phyloP scores from a whole-genome alignment of 2,888 invertebrate genomes.

The Acronicta aceris region DNA sequence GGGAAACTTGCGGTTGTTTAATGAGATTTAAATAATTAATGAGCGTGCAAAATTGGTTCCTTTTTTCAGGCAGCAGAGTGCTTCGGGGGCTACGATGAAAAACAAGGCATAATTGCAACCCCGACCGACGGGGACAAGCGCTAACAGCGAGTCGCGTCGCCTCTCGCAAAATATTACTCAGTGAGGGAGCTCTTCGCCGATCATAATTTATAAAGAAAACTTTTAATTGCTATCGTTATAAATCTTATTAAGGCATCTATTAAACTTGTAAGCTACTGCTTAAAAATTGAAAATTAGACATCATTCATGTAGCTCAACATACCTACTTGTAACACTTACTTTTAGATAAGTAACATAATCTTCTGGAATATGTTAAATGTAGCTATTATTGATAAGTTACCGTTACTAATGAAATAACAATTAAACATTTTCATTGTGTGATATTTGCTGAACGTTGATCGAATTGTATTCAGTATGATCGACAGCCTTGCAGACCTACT shows the following conservation, averaged over 20 bases:
- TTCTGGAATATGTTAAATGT: not conserved
- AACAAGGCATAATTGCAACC: constrained; percentile 84
- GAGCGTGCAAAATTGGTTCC: constrained; percentile 88
- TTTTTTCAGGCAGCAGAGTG: constrained; percentile 80
- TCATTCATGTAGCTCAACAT: constrained; percentile 1
- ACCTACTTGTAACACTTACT: not conserved
- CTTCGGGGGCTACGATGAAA: constrained; percentile 80
- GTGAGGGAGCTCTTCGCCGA: constrained; percentile 63
- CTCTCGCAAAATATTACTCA: constrained; percentile 59
- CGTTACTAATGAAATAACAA: constrained; percentile 19
- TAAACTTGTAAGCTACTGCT: constrained; percentile 62
- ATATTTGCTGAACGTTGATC: constrained; percentile 33
- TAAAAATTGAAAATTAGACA: constrained; percentile 34
- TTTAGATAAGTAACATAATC: no score
- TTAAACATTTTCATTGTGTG: constrained; percentile 9
- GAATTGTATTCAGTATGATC: constrained; percentile 29
- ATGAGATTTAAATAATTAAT: constrained; percentile 90
- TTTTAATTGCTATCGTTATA: constrained; percentile 76
- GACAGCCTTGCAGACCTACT: constrained; percentile 21
- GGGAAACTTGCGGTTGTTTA: constrained; percentile 86
- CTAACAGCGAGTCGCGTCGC: constrained; percentile 36
- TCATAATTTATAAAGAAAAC: constrained; percentile 76
- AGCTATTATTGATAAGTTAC: not conserved
- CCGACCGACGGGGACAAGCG: constrained; percentile 70
- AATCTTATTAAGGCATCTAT: constrained; percentile 71